Base-by-base conservation (phyloP, 2,113 vertebrate genomes). In the Tympanuchus pallidicinctus region DNA sequence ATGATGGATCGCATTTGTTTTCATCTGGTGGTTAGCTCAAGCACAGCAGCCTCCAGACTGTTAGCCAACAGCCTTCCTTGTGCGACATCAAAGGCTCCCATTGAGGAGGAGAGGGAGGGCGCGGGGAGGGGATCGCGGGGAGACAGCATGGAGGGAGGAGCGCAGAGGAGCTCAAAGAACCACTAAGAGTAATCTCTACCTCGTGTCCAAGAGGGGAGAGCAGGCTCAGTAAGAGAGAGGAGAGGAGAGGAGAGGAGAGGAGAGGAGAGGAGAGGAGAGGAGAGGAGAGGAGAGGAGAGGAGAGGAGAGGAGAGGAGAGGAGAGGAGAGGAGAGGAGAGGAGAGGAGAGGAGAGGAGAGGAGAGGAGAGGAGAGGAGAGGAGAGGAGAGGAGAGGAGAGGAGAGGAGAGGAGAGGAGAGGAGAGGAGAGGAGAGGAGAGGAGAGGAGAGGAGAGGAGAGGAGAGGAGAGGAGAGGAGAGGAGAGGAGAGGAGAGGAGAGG, bases 51-150 rank as follows among this genome's bases (percentile, higher is more conserved):
- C 96, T 96, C 95, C 97, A 97, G 96, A 97, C 97, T 97, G 97
- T 97, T 97, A 98, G 97, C 97, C 97, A 98, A 98, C 97, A 97
- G 97, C 92, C 97, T 97, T 97, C 92, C 98, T 97, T 97, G 97
- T 98, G 97, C 93, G 38, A 98, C 98, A 98, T 97, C 97, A 98
- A 98, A 98, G 98, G 96, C 97, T 96, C 95, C 91, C 79, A 97
- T 96, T 94, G 96, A 96, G 89, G 94, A 83, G 36, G 88, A 78
- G 79, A 76, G 93, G 92, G 86, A 94, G 92, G 90, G 90, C 21
- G 12, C 91, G 87, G 97, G 96, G 96, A 96, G 97, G 97, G 94
- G 95, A 96, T 92, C 42, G 32, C 12, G 75, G 90, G 95, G 90
- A 97, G 95, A 96, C 96, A 96, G 97, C 69, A 8, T 89, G 34